Evolutionary conservation across 2,113 vertebrate genomes (phyloP), one percentile per base, ranked within the genome.

Genomic region (Phyllostomus discolor): DNA sequence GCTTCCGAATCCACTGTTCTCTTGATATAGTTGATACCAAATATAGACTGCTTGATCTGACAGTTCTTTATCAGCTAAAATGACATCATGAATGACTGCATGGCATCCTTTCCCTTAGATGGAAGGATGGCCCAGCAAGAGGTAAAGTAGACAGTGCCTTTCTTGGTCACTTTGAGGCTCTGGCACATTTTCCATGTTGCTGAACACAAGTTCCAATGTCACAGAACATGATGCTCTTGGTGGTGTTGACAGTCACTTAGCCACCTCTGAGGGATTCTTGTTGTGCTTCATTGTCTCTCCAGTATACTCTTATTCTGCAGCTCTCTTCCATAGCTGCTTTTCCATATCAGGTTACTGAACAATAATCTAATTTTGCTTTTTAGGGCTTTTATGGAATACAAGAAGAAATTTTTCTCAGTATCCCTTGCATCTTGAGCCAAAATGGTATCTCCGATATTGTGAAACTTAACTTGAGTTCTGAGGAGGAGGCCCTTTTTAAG

Each of bases 351-450:
- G 20, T 66, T 85, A 90, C 84, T 95, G 52, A 92, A 33, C 38
- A 93, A 31, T 26, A 75, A 92, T 87, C 15, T 84, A 33, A 75
- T 11, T 20, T 96, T 98, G 48, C 83, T 88, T 97, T 98, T 38
- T 96, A 99, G 99, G 99, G 99, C 75, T 98, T 99, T 98, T 98
- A 99, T 48, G 99, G 99, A 85, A 98, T 99, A 86, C 99, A 99
- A 80, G 99, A 99, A 0, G 99, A 99, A 8, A 99, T 99, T 93
- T 99, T 99, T 98, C 98, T 99, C 93, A 99, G 99, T 89, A 72
- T 99, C 96, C 99, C 99, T 52, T 99, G 99, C 73, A 92, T 99
- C 90, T 98, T 99, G 98, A 99, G 99, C 64, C 99, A 90, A 97
- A 98, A 90, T 24, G 99, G 99, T 70, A 98, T 99, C 97, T 99